Evolutionary conservation across 1,140 invertebrate genomes (phyloP), one percentile per base, ranked within the genome.

Genomic region (Glossosoma conforme): DNA sequence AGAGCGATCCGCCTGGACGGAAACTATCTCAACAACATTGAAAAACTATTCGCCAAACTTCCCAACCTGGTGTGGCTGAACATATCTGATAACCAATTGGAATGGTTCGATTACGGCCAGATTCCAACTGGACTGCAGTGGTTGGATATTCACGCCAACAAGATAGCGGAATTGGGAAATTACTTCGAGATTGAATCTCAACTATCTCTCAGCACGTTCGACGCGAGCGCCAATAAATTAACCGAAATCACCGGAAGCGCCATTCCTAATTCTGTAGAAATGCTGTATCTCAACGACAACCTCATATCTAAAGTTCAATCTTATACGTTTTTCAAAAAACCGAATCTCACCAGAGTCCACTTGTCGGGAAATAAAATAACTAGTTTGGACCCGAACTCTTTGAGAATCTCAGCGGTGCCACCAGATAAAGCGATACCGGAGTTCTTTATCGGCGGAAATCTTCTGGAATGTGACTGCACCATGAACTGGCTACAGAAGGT

Each of bases 281-380:
- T 87, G 59, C 68, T 93, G 3, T 88, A 87, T 61, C 74, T 94
- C 19, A 90, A 88, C 61, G 85, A 93, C 65, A 95, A 95, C 74
- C 71, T 82, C 28, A 93, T 95, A 54, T 81, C 80, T 17, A 89
- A 86, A 71, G 88, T 95, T 38, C 88, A 91, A 60, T 89, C 89
- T 1, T 92, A 93, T 59, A 89, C 91, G n/a, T 94, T 94, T 68
- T 88, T 92, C 69, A 90, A 91, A 64, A 95, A 94, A 66, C 87
- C 87, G 2, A 93, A 93, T 67, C 68, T 94, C 40, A 92, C 89
- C 1, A 75, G 85, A 40, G 90, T 94, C 1, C 89, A 94, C 67
- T 70, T 95, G 28, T 86, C 85, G 58, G 84, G 86, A 32, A 95
- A 95, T 65, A 82, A 86, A 61, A 84, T 95, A 61, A 84, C 84